phyloP scores from a whole-genome alignment of 2,797 vertebrate genomes.

The Anniella stebbinsi region DNA sequence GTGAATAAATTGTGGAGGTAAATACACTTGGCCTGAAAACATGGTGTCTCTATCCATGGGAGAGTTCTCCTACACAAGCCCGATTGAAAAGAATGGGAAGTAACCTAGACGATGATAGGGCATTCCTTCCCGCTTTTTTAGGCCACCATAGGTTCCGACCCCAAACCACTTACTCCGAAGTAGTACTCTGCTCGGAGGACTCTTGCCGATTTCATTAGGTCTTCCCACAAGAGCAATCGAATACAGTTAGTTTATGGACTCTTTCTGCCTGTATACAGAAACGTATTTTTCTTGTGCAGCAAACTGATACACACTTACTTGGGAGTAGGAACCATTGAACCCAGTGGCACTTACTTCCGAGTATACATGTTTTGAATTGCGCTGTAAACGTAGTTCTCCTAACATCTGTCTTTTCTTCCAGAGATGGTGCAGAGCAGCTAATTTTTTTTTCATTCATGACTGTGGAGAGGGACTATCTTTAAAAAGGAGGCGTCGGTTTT shows the following conservation, averaged over 20 bases:
- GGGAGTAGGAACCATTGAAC: too few relatives aligned
- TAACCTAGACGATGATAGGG: neutral
- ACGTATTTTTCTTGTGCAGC: neutral
- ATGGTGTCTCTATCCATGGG: neutral
- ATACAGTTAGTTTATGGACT: neutral
- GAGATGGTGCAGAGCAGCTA: neutral
- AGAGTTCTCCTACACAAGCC: too few relatives aligned
- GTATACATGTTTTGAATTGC: too few relatives aligned
- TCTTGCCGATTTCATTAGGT: neutral
- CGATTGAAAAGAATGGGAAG: neutral
- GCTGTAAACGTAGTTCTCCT: neutral
- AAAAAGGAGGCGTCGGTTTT: neutral
- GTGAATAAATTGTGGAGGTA: neutral
- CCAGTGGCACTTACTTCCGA: too few relatives aligned
- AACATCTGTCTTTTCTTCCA: neutral
- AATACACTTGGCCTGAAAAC: neutral
- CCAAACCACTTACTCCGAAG: neutral
- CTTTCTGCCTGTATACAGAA: neutral
- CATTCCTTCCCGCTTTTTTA: too few relatives aligned
- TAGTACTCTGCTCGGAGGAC: neutral
- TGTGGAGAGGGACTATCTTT: neutral
- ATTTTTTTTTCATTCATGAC: neutral
- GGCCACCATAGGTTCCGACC: neutral
- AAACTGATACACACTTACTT: too few relatives aligned
- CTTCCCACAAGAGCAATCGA: neutral